These are phyloP conservation scores for Coenonympha arcania DNA, from an alignment of 2,888 invertebrate genomes.

Conservation along the genomic window DNA sequence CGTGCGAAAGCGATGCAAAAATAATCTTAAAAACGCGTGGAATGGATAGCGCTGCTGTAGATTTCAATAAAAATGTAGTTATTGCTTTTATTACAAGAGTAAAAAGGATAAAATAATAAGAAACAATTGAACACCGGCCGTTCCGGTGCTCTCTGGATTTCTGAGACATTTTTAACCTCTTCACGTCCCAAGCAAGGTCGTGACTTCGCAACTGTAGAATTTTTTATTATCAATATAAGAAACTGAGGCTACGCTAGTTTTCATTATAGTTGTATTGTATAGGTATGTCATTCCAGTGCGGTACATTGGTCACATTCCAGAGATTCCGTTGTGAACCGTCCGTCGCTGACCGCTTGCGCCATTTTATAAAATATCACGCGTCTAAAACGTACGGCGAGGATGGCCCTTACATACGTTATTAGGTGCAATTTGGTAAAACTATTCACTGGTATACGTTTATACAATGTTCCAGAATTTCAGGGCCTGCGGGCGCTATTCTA, in stretches of 20 bases:
- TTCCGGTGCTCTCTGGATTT: background rate
- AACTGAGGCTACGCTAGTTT: background rate
- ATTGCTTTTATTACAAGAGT: no score
- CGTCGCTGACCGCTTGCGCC: constrained; percentile 25
- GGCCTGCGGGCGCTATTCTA: background rate
- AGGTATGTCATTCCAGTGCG: constrained; percentile 25
- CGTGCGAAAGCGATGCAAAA: no score
- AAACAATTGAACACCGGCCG: background rate
- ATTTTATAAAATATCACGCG: constrained; percentile 33
- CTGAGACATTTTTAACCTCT: constrained; percentile 1
- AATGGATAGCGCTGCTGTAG: no score
- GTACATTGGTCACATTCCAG: constrained; percentile 40
- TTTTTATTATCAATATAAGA: background rate
- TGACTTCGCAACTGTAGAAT: background rate
- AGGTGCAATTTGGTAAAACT: background rate
- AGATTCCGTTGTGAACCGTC: constrained; percentile 30
- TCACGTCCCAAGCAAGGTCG: background rate
- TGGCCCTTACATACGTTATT: background rate
- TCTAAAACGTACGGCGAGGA: background rate
- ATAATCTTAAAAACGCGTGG: no score
- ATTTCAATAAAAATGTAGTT: no score
- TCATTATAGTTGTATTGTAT: constrained; percentile 11
- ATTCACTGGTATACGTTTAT: background rate
- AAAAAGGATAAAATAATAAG: background rate
- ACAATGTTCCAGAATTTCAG: background rate